Evolutionary conservation across 2,113 vertebrate genomes (phyloP).

Genomic region (Morone chrysops): DNA sequence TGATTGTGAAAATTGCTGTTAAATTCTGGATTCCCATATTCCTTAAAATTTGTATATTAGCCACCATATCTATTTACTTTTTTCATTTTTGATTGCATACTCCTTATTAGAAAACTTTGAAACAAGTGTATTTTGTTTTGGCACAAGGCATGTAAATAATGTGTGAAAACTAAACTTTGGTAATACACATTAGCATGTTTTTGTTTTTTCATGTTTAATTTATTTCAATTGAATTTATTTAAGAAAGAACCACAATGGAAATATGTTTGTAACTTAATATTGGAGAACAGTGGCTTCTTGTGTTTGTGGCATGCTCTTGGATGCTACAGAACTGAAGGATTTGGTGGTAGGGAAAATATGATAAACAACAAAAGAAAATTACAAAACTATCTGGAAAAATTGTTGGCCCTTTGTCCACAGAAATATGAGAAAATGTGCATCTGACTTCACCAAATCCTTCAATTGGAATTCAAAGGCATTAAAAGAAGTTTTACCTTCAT

Average conservation of each 20-base stretch:
- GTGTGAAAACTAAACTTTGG: conserved; percentile 82
- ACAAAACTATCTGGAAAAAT: background rate
- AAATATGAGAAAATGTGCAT: conserved; percentile 4
- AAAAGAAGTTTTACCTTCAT: conserved; percentile 15
- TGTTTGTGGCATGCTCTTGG: conserved; percentile 46
- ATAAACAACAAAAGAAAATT: background rate
- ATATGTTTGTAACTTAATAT: conserved; percentile 40
- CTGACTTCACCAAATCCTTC: conserved; percentile 18
- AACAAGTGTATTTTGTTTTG: conserved; percentile 74
- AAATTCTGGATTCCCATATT: conserved; percentile 82
- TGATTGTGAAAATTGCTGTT: conserved; percentile 86
- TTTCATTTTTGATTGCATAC: conserved; percentile 66
- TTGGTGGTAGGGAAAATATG: conserved; percentile 22
- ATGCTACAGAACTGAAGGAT: conserved; percentile 46
- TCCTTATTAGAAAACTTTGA: conserved; percentile 60
- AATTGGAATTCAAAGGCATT: conserved; percentile 4
- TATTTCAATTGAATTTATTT: conserved; percentile 68
- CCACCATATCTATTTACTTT: conserved; percentile 77
- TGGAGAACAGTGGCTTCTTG: conserved; percentile 41
- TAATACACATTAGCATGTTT: conserved; percentile 78
- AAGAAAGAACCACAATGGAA: conserved; percentile 56
- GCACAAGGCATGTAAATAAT: conserved; percentile 85
- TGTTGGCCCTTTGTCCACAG: background rate
- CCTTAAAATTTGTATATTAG: conserved; percentile 87
- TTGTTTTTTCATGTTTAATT: conserved; percentile 77